A percentile compares a stretch with the other conserved stretches of the same genome.
Conservation (phyloP, 2,888 invertebrate genomes). For the Eulithis prunata region DNA sequence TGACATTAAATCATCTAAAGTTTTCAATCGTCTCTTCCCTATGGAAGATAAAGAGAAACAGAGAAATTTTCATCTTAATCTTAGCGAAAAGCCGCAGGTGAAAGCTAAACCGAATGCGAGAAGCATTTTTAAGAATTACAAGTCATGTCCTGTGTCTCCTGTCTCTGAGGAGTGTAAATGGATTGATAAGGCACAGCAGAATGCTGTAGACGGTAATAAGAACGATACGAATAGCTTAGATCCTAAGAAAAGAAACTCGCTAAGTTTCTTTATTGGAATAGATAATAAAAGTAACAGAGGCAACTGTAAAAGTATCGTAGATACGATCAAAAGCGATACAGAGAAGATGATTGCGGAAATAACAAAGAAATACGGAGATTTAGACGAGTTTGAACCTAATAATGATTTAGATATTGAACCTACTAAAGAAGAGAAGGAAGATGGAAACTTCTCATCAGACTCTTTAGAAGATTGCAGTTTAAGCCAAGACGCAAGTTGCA, state of each 20-base stretch:
- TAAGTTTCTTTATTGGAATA: conserved; percentile 87
- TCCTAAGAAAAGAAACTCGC: conserved; percentile 84
- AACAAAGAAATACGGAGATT: conserved; percentile 86
- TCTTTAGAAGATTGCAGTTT: conserved; percentile 89
- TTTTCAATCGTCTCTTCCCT: conserved; percentile 75
- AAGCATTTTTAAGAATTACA: conserved; percentile 87
- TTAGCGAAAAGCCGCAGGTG: conserved; percentile 68
- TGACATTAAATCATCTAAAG: conserved; percentile 75
- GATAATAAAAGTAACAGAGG: conserved; percentile 76
- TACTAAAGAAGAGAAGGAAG: conserved; percentile 80
- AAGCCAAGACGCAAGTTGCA: conserved; percentile 79
- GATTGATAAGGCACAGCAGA: conserved; percentile 76
- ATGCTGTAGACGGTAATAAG: conserved; percentile 45
- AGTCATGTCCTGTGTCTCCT: conserved; percentile 92
- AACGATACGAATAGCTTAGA: conserved; percentile 69
- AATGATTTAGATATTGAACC: conserved; percentile 72
- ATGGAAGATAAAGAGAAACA: conserved; percentile 61
- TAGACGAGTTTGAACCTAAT: conserved; percentile 78
- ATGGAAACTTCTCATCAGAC: conserved; percentile 91
- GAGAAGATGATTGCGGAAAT: conserved; percentile 88
- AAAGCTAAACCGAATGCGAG: conserved; percentile 71
- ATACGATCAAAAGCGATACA: conserved; percentile 86
- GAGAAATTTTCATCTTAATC: conserved; percentile 73
- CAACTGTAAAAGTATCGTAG: conserved; percentile 83
- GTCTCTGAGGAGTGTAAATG: conserved; percentile 91